phyloP scores from a whole-genome alignment of 2,113 vertebrate species.

The Eulemur macaco region DNA sequence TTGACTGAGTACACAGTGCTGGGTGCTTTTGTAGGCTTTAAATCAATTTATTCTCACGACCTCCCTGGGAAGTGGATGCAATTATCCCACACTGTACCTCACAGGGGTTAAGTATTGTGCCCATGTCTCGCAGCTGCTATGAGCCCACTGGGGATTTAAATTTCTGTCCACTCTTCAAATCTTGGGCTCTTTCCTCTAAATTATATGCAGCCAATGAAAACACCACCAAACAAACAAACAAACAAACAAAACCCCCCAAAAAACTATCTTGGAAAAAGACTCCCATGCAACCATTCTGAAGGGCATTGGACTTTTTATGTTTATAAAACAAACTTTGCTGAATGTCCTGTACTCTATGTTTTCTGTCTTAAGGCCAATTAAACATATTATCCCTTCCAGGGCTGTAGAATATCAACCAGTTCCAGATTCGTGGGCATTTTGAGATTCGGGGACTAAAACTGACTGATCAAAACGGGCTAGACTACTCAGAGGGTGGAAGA shows the following conservation, averaged over 20 bases:
- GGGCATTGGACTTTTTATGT: background rate
- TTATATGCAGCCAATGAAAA: background rate
- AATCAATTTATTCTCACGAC: background rate
- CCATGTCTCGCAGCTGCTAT: background rate
- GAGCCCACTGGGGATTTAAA: background rate
- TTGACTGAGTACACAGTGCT: background rate
- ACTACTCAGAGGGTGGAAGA: background rate
- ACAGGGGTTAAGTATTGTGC: background rate
- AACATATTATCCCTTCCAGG: background rate
- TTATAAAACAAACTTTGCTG: background rate
- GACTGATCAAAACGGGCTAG: background rate
- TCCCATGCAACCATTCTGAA: background rate
- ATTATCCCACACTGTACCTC: background rate
- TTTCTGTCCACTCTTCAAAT: background rate
- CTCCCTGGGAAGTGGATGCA: background rate
- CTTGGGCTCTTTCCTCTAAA: background rate
- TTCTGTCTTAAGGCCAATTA: background rate
- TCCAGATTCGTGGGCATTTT: background rate
- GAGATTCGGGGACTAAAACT: background rate
- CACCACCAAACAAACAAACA: background rate
- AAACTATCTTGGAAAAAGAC: background rate
- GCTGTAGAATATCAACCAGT: background rate
- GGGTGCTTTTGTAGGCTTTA: background rate
- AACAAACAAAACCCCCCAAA: background rate
- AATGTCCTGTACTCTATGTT: background rate